phyloP scores from a whole-genome alignment of 2,113 vertebrate species.

The Lutjanus erythropterus region DNA sequence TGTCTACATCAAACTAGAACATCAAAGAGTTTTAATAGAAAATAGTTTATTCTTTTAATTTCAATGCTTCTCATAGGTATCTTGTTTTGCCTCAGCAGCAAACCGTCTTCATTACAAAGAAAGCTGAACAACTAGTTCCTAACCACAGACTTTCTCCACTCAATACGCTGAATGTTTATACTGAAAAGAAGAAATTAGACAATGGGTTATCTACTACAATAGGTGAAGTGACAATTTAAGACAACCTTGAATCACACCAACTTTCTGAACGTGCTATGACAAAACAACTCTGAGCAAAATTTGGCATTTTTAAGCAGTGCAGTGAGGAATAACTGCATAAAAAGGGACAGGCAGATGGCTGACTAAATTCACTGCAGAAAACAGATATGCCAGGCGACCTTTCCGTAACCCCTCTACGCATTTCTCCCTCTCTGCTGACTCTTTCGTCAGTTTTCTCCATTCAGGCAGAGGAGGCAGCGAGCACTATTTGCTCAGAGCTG shows the following conservation, averaged over 20 bases:
- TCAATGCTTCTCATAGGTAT: not conserved
- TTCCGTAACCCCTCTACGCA: conserved; percentile 56
- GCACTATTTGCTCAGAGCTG: conserved; percentile 67
- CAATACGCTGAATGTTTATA: not conserved
- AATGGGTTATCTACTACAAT: not conserved
- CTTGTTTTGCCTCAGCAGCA: not conserved
- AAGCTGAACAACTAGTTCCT: not conserved
- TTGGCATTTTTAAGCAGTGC: conserved; percentile 3
- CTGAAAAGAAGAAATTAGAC: not conserved
- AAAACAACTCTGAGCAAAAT: not conserved
- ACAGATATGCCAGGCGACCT: conserved; percentile 59
- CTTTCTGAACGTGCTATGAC: not conserved
- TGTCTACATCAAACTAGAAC: not conserved
- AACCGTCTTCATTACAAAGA: not conserved
- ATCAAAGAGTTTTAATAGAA: not conserved
- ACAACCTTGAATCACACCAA: conserved; percentile 4
- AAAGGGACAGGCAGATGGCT: conserved; percentile 45
- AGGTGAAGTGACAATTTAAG: not conserved
- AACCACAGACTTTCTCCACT: conserved; percentile 1
- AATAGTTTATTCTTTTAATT: not conserved
- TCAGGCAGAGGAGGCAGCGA: conserved; percentile 41
- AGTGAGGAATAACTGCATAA: conserved; percentile 21
- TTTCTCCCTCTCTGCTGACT: conserved; percentile 62
- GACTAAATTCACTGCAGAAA: conserved; percentile 53
- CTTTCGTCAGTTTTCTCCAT: conserved; percentile 60